Base-by-base conservation (phyloP, 1,140 invertebrate species). In the Drosophila bocki region DNA sequence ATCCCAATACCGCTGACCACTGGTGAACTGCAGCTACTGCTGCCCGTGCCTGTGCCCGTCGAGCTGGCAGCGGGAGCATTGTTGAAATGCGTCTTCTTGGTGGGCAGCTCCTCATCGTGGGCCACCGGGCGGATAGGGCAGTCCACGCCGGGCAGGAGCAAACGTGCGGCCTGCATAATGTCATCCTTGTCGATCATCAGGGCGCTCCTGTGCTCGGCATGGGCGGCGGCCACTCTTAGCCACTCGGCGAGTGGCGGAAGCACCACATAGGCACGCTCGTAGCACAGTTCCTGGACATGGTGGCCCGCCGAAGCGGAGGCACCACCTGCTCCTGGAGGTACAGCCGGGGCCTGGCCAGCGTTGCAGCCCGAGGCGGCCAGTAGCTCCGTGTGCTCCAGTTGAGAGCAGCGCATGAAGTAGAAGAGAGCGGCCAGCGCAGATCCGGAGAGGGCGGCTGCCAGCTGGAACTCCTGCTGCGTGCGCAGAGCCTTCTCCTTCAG, bases 371-470 rank as follows among this genome's bases (percentile, higher is more conserved):
- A 86, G 15, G 80, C 84, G 45, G 81, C 84, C 58, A 90, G 65
- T 7, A 90, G 62, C 11, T 94, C 94, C 0, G 92, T 93, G 67
- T 94, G 94, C 68, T 94, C 93, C 70, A 94, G 94, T 94, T 98
- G 97, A 0, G 97, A 98, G 93, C 97, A 98, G 41, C 97, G 94
- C 97, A 98, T 98, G 82, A 97, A 98, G 93, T 98, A 98, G 92
- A 97, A 98, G 0, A 98, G 93, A 0, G 97, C 95, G 54, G 96
- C 95, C 6, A 97, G 93, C 1, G 97, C 97, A 62, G 95, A 95
- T 17, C 94, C 93, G 15, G 96, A 96, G 61, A 97, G 94, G 93
- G 94, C 71, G 79, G 93, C 74, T 72, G 93, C 72, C 93, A 94
- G 61, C 94, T 94, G 59, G 93, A 94, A 80, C 94, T 93, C 84